A percentile compares a stretch with the other conserved stretches of the same genome.
These are phyloP conservation scores for Heliopora coerulea DNA, from an alignment of 92 coral and sea anemone species.

Conservation along the genomic window DNA sequence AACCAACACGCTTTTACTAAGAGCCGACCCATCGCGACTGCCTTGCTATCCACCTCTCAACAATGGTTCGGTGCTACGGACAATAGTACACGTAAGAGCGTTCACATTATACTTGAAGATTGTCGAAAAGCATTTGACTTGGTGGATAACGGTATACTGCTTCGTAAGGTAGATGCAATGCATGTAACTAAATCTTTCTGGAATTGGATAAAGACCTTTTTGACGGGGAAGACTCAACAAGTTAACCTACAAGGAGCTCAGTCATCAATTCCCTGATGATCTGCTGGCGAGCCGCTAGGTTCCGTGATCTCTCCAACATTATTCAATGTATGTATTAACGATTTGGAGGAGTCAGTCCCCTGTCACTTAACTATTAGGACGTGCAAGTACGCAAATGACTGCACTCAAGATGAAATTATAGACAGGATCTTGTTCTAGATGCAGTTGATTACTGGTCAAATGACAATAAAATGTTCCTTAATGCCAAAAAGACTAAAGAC, in stretches of 20 bases:
- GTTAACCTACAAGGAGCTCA: constrained; percentile 45
- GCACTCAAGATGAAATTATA: constrained; percentile 22
- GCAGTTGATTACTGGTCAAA: constrained; percentile 24
- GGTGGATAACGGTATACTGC: constrained; percentile 37
- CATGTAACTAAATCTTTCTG: constrained; percentile 36
- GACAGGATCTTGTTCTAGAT: constrained; percentile 1
- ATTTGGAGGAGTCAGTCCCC: constrained; percentile 34
- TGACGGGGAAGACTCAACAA: constrained; percentile 17
- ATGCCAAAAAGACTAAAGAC: constrained; percentile 34
- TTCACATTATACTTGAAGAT: constrained; percentile 28
- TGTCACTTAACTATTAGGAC: constrained; percentile 4
- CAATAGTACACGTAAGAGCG: constrained; percentile 23
- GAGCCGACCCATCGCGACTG: too few relatives aligned
- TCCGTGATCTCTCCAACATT: constrained; percentile 35
- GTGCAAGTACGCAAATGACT: constrained; percentile 34
- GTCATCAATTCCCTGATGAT: background rate
- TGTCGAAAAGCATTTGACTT: constrained; percentile 27
- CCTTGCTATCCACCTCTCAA: too few relatives aligned
- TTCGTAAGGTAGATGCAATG: constrained; percentile 44
- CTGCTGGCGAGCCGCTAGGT: constrained; percentile 49
- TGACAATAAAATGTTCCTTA: constrained; percentile 19
- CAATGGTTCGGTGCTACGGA: constrained; percentile 34
- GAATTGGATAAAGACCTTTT: constrained; percentile 31
- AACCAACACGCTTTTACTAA: constrained; percentile 21
- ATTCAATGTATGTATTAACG: constrained; percentile 26